phyloP scores from a whole-genome alignment of 2,113 vertebrate genomes.

The Colinus virginianus region DNA sequence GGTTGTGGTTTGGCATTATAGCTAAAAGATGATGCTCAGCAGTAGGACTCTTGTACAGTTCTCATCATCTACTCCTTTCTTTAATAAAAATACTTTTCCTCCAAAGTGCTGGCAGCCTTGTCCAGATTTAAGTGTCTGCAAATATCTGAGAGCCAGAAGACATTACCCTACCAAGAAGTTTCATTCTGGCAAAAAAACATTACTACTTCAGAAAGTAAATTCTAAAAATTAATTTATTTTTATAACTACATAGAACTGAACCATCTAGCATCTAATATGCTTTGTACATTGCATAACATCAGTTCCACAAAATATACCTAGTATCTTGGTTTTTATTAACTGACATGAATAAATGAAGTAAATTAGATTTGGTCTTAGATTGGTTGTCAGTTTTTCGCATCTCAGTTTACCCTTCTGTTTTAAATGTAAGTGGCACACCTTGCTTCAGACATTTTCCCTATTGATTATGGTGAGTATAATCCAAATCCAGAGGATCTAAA shows the following conservation, averaged over 20 bases:
- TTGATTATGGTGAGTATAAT: not conserved
- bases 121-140: not conserved
- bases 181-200: not conserved
- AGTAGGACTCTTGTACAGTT: not conserved
- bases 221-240: not conserved
- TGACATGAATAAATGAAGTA: not conserved
- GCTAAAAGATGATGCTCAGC: not conserved
- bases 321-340: not conserved
- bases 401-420: not conserved
- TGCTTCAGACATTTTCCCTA: not conserved
- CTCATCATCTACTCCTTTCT: not conserved
- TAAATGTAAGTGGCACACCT: not conserved
- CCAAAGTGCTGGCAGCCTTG: not conserved
- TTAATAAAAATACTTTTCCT: not conserved
- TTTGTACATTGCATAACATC: not conserved
- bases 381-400: not conserved
- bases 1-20: rapidly evolving
- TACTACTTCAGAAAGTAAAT: not conserved
- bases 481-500: not conserved
- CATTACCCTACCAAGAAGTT: not conserved
- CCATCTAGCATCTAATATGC: not conserved
- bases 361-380: not conserved
- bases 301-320: not conserved
- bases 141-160: not conserved
- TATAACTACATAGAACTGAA: not conserved